phyloP scores from a whole-genome alignment of 2,113 vertebrate genomes.

The Eolophus roseicapilla region DNA sequence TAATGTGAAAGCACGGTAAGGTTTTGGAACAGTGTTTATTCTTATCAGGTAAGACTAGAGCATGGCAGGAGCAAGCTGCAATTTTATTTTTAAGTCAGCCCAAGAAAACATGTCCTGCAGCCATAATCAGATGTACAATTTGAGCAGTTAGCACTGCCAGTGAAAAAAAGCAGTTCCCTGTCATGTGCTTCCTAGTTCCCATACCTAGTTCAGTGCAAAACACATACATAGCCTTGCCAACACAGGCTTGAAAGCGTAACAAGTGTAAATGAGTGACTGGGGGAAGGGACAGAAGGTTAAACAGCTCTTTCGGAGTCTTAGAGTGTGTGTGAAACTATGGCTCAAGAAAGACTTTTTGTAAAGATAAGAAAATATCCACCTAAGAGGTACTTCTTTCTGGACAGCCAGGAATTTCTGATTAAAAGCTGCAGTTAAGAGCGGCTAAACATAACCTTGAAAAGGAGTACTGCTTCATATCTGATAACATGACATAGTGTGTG shows the following conservation, averaged over 20 bases:
- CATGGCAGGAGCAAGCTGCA: neutral
- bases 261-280: neutral
- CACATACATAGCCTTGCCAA: neutral
- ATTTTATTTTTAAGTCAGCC: neutral
- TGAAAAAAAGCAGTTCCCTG: neutral
- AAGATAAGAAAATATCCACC: neutral
- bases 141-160: neutral
- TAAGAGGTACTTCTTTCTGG: neutral
- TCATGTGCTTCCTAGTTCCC: neutral
- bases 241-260: neutral
- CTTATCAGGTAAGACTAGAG: neutral
- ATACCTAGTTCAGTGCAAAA: neutral
- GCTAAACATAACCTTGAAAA: slow-evolving; percentile 16
- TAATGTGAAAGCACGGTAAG: neutral
- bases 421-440: neutral
- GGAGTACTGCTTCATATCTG: neutral
- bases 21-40: neutral
- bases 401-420: neutral
- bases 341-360: neutral
- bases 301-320: neutral
- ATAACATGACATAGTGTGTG: neutral
- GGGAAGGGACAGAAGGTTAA: neutral
- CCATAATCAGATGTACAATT: neutral
- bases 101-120: neutral
- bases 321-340: neutral